These are phyloP conservation scores for Gambusia affinis DNA, from an alignment of 2,113 vertebrate species.

Conservation along the genomic window DNA sequence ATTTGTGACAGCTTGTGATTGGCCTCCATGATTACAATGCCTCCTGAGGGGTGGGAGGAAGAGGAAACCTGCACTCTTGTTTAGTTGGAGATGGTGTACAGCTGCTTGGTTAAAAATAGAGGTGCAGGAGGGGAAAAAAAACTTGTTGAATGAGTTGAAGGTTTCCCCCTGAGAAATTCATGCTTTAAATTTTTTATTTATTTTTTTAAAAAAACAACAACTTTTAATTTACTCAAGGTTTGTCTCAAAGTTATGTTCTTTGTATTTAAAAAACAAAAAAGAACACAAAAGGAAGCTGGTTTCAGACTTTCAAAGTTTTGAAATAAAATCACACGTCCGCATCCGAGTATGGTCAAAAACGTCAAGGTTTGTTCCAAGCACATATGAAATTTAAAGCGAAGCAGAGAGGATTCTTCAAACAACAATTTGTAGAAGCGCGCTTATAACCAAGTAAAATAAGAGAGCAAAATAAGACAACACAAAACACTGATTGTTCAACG, in stretches of 20 bases:
- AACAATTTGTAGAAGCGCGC: not conserved
- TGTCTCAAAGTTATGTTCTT: not conserved
- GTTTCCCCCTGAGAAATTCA: not conserved
- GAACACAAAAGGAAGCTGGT: not conserved
- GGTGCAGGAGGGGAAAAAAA: not conserved
- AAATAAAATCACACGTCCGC: not conserved
- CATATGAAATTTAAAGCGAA: too few relatives aligned
- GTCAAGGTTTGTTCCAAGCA: too few relatives aligned
- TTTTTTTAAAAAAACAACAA: not conserved
- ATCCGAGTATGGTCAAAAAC: too few relatives aligned
- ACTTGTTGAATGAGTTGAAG: constrained; percentile 1
- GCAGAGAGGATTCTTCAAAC: too few relatives aligned
- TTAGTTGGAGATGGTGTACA: not conserved
- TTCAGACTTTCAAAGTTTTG: not conserved
- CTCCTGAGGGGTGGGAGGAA: constrained; percentile 13
- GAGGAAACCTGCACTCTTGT: not conserved
- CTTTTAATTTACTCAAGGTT: not conserved
- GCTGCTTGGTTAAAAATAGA: not conserved
- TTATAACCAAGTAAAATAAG: not conserved
- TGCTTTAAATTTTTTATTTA: not conserved
- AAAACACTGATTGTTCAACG: not conserved
- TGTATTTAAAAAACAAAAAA: not conserved
- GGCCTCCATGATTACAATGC: constrained; percentile 17
- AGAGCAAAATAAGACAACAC: too few relatives aligned
- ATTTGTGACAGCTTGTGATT: constrained; percentile 57